Conservation (phyloP, 92 coral and sea anemone genomes). For the Parazoanthus darwini region DNA sequence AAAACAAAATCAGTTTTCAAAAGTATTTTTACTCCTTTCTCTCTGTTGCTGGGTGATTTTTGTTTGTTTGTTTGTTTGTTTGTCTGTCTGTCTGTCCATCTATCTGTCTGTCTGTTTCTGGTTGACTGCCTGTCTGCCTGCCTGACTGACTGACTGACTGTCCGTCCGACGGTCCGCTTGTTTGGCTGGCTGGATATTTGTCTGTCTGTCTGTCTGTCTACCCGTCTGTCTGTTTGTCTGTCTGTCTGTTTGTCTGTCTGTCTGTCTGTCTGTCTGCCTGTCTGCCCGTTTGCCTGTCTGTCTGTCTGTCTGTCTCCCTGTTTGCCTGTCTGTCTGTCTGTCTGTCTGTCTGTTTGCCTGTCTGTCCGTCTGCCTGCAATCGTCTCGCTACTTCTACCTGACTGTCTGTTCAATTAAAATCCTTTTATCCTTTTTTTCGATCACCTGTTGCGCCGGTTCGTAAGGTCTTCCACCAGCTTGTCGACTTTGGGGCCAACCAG, state of each 20-base stretch:
- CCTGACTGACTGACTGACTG: neutral
- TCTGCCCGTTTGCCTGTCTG: too few species aligned
- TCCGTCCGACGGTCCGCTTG: neutral
- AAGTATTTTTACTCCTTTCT: neutral
- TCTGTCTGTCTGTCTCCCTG: too few species aligned
- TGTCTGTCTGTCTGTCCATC: neutral
- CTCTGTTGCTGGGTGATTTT: neutral
- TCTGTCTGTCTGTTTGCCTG: too few species aligned
- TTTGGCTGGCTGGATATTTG: too few species aligned
- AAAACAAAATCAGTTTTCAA: neutral
- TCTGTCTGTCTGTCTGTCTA: neutral
- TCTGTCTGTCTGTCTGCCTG: too few species aligned
- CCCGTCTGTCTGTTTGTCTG: too few species aligned
- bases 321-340: too few species aligned
- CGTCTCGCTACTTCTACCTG: neutral
- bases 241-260: too few species aligned
- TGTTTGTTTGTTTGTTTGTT: neutral
- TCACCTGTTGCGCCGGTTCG: slow-evolving; percentile 20
- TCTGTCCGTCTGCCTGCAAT: neutral
- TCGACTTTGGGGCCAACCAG: slow-evolving; percentile 55
- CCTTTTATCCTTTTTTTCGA: too few species aligned
- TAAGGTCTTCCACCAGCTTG: slow-evolving; percentile 40
- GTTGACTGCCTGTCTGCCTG: neutral
- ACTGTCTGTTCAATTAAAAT: neutral
- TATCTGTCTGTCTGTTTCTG: neutral